phyloP scores from a whole-genome alignment of 1,140 invertebrate genomes.

The Pogonus chalceus region DNA sequence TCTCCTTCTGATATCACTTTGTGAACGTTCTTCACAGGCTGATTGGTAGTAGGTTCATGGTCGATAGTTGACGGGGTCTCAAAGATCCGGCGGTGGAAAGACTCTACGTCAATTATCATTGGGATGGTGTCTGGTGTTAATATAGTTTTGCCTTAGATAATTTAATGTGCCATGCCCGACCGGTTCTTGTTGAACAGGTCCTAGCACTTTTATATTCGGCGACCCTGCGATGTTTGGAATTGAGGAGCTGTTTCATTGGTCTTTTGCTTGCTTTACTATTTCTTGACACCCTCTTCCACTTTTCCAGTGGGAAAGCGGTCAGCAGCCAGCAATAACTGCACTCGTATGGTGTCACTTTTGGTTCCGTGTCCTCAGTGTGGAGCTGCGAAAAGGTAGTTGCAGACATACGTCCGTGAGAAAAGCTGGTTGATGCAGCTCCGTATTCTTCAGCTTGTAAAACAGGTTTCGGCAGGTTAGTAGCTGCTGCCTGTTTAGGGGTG shows the following conservation, averaged over 20 bases:
- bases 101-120: background rate
- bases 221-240: conserved; percentile 2
- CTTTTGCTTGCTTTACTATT: background rate
- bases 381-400: no score
- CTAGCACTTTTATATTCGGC: conserved; percentile 15
- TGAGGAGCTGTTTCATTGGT: background rate
- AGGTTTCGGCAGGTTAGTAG: no score
- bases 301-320: background rate
- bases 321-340: no score
- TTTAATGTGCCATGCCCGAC: background rate
- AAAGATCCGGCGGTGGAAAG: background rate
- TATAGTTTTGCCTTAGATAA: background rate
- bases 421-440: no score
- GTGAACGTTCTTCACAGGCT: background rate
- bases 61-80: background rate
- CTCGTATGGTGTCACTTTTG: no score
- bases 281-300: background rate
- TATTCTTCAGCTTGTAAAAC: no score
- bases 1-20: no score
- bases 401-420: no score
- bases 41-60: background rate
- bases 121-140: background rate
- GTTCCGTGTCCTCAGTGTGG: no score
- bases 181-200: conserved; percentile 14
- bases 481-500: no score